Percentiles rank a stretch among this genome's conserved stretches.
Conservation (phyloP, 1,140 invertebrate genomes). For the Delia radicum region DNA sequence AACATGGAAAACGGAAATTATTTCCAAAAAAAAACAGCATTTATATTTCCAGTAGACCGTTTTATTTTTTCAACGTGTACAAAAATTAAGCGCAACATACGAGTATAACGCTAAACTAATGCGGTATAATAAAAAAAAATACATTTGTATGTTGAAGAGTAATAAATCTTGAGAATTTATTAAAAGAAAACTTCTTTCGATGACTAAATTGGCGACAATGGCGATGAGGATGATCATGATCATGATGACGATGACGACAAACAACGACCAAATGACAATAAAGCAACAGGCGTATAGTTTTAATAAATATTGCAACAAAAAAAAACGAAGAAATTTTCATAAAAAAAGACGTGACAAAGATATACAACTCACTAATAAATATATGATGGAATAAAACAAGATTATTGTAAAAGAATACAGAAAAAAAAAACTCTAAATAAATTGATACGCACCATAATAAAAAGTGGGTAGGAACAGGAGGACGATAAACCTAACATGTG, state of each 20-base stretch:
- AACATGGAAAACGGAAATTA: too few relatives aligned
- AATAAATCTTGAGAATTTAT: slow-evolving; percentile 2
- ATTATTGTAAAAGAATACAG: neutral
- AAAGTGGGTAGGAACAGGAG: neutral
- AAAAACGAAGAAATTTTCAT: too few relatives aligned
- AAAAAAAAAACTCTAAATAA: neutral
- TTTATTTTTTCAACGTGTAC: too few relatives aligned
- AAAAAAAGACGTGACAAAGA: neutral
- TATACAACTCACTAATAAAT: neutral
- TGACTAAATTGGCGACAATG: neutral
- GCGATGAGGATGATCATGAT: neutral
- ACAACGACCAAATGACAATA: neutral
- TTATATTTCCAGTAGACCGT: too few relatives aligned
- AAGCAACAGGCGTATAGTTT: neutral
- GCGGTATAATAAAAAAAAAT: neutral
- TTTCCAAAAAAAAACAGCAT: too few relatives aligned
- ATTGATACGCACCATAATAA: neutral
- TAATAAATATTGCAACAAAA: neutral
- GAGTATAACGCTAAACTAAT: neutral
- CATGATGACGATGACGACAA: neutral
- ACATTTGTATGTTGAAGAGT: neutral
- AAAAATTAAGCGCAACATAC: too few relatives aligned
- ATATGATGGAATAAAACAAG: neutral
- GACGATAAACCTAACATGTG: neutral
- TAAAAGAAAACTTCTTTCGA: neutral